These are phyloP conservation scores for Saccostrea echinata DNA, from an alignment of 1,140 invertebrate species.

Conservation along the genomic window DNA sequence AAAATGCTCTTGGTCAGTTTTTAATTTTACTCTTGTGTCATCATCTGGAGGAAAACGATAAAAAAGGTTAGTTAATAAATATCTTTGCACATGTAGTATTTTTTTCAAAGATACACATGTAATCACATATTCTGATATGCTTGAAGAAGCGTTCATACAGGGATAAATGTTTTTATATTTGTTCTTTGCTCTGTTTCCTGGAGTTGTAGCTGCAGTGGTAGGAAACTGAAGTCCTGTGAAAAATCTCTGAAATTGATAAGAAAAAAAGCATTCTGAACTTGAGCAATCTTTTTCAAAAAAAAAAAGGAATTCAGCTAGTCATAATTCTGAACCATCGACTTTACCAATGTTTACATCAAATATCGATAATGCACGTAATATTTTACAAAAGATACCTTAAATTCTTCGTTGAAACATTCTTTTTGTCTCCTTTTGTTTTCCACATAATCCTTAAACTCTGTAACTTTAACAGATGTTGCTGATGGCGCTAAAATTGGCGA, in stretches of 20 bases:
- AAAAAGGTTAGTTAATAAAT: no score
- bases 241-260: background rate
- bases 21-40: background rate
- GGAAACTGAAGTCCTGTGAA: background rate
- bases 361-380: no score
- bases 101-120: no score
- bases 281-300: no score
- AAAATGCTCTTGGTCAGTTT: background rate
- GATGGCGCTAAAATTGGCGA: background rate
- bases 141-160: background rate
- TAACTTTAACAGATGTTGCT: background rate
- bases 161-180: slow-evolving; percentile 5
- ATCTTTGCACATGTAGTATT: no score
- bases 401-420: background rate
- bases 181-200: background rate
- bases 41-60: background rate
- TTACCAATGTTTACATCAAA: no score
- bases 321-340: background rate
- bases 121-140: no score
- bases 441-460: background rate
- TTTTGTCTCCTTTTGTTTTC: background rate
- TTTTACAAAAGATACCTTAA: background rate
- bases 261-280: no score
- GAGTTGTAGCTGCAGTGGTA: background rate
- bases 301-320: background rate